Base-by-base conservation (phyloP, 2,888 invertebrate species). In the Megastigmus dorsalis region DNA sequence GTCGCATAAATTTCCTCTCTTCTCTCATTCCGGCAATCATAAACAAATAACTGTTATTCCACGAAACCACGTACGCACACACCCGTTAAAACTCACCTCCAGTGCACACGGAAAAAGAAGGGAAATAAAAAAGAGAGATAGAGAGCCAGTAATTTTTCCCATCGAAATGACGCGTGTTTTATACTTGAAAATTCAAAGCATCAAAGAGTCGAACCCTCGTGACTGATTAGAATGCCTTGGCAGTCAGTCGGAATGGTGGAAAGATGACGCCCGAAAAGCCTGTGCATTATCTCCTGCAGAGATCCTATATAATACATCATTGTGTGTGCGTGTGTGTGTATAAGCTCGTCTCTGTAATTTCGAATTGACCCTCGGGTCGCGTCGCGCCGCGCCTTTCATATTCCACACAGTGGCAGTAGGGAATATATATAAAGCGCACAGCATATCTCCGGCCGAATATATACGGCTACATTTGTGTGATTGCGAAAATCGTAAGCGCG, bases 31-130 rank as follows among this genome's bases (percentile, higher is more conserved):
- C 10, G 13, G 41, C 60, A 70, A 75, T 75, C 66, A 66, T 75
- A 75, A 75, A 70, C 74, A 75, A 75, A 70, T 70, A 70, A 70
- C 70, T 54, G 38, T 66, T 66, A 75, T 70, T 62, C 60, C 33
- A 60, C 26, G 69, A 18, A 50, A 41, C 13, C 45, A 3, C 67
- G 9, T 7, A 9, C 30, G 23, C 50, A 1, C 9, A 13, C 23
- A 36, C 33, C 33, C 15, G 43, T 57, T 38, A 52, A 36, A 30
- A 48, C 10, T 55, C n/a, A n/a, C 30, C 38, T 36, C 63, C 9
- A 9, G n/a, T n/a, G 18, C 26, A 13, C 10, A 1, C 1, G 9
- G 15, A 45, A 4, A 55, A 33, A 6, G n/a, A 23, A n/a, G n/a
- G 6, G 5, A 15, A n/a, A 36, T 1, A 36, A 68, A 59, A 9